Evolutionary conservation across 2,888 invertebrate genomes (phyloP).

Genomic region (Drosophila neonasuta): DNA sequence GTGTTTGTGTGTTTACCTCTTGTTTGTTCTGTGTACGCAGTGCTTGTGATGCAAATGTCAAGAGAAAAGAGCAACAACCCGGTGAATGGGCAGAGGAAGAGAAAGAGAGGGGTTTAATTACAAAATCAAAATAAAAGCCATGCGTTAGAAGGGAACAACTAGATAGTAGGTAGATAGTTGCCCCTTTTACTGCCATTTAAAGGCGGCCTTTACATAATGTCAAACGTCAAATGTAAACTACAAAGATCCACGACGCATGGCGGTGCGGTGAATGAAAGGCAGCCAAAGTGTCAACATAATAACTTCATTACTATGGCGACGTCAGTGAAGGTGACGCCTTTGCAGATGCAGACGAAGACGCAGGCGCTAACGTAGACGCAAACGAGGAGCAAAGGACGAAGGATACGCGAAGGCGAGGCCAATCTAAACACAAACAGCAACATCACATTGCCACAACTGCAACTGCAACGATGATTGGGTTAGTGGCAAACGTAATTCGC

Average conservation of each 20-base stretch:
- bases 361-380: conserved; percentile 1
- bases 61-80: conserved; percentile 65
- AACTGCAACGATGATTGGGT: conserved; percentile 37
- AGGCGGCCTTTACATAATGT: conserved; percentile 42
- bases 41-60: conserved; percentile 67
- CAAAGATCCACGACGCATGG: conserved; percentile 52
- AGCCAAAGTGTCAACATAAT: conserved; percentile 75
- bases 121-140: conserved; percentile 9
- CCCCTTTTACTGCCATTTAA: conserved; percentile 37
- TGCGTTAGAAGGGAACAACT: conserved; percentile 8
- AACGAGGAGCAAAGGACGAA: background rate
- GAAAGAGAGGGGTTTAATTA: conserved; percentile 1
- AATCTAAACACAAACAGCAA: conserved; percentile 59
- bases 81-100: background rate
- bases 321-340: conserved; percentile 25
- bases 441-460: conserved; percentile 35
- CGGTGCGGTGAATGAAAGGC: conserved; percentile 42
- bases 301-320: conserved; percentile 70
- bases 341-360: conserved; percentile 8
- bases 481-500: conserved; percentile 4
- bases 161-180: conserved; percentile 7
- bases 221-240: conserved; percentile 50
- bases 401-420: conserved; percentile 41
- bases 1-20: conserved; percentile 40
- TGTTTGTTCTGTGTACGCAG: conserved; percentile 55